Base-by-base conservation (phyloP, 2,888 invertebrate species). In the Eurytoma californica region DNA sequence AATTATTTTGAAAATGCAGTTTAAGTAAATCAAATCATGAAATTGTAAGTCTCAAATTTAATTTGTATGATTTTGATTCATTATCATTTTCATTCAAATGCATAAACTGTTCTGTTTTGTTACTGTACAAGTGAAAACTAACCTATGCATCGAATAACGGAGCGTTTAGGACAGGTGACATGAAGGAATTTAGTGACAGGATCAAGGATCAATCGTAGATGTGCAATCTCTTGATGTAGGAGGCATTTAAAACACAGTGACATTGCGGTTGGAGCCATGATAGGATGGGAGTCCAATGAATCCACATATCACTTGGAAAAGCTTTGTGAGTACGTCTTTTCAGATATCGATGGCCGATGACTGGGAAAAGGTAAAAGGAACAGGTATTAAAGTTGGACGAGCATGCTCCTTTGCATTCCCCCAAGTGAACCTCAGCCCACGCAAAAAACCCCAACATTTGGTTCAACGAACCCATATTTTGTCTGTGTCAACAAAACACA, bases 111-210 rank as follows among this genome's bases (percentile, higher is more conserved):
- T 57, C 7, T 57, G 16, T 20, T 53, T 51, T 12, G 16, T 18
- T 30, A 76, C 0, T 20, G 14, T 58, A 16, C 28, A 63, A 58
- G 12, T 2, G 63, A 70, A 75, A 69, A 82, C 83, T 83, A 82
- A 82, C 82, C 82, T 84, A 80, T 72, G 9, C 57, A 18, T 4
- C 66, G 30, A 53, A 63, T 30, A 49, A 30, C 55, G 61, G 74
- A 73, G 28, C 57, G 69, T 66, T 77, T 74, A 18, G 81, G 65
- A 79, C 51, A 73, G 66, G 63, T 69, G 60, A 12, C 58, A 60
- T 39, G 51, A 12, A 66, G 79, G 72, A 73, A 20, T 51, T 77
- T 20, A 12, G 28, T 39, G 20, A 61, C 49, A 77, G 77, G 74
- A 72, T 61, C 20, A 47, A 79, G 73, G 67, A 76, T 72, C 53